Evolutionary conservation across 2,113 vertebrate genomes (phyloP), one percentile per base, ranked within the genome.

Genomic region (Chroicocephalus ridibundus): DNA sequence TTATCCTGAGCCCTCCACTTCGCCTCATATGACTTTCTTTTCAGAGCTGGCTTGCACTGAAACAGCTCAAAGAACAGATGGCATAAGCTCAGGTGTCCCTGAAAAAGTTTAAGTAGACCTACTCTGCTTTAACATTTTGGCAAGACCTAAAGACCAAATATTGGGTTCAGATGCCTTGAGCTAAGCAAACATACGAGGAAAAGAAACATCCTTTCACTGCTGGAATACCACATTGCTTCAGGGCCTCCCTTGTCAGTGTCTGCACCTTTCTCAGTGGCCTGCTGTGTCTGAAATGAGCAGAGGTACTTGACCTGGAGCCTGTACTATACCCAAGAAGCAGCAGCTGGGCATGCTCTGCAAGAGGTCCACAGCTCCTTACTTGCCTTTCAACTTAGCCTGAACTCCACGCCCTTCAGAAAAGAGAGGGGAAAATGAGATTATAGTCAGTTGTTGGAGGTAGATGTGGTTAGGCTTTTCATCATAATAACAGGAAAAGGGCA

Each of bases 101-200:
- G 44, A 5, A 62, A 90, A 93, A 70, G 2, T 13, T 51, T 47
- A 29, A 55, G 32, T 14, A 69, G 10, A 1, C 11, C 9, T 86
- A 16, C 13, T 79, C 27, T 36, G 11, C 29, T 55, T 31, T 47
- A 66, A 31, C 64, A 88, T 70, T 92, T 92, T 86, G 68, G 15
- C 31, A 86, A 81, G 9, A 54, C 20, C 29, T 70, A 2, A 13
- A 83, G 60, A 88, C 13, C 18, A 85, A 44, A 55, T 58, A 15
- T 34, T 87, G 18, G 36, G 26, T 68, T 27, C 32, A 46, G 51
- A 36, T 15, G 6, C 21, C 22, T 80, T 77, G 15, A 66, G 19
- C 25, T 66, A 70, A 65, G 44, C 4, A 44, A 52, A 26, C 5
- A 6, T 15, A 51, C 0, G 1, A 58, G 0, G 4, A n/a, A 32